phyloP scores from a whole-genome alignment of 2,888 invertebrate species.

The Sphaerophoria rueppellii region DNA sequence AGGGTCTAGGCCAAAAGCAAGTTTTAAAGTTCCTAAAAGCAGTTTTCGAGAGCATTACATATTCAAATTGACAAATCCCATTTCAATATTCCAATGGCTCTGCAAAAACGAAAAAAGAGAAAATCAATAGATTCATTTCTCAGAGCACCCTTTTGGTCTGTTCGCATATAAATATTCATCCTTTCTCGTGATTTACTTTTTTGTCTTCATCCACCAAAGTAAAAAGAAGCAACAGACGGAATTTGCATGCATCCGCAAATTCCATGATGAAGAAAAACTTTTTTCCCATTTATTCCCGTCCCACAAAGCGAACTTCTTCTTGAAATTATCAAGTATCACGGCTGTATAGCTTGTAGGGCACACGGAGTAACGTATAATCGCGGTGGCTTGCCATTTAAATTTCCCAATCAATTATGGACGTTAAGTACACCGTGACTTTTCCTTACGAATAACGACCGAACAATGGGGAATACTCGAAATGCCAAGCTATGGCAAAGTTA shows the following conservation, averaged over 20 bases:
- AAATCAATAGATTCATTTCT: slow-evolving; percentile 23
- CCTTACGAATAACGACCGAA: slow-evolving; percentile 46
- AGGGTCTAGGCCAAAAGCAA: no score
- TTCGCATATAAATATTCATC: slow-evolving; percentile 5
- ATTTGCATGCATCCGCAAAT: background rate
- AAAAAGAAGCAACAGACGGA: background rate
- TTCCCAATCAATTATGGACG: slow-evolving; percentile 66
- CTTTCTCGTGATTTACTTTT: slow-evolving; percentile 13
- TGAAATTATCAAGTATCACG: slow-evolving; percentile 11
- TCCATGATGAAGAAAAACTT: slow-evolving; percentile 1
- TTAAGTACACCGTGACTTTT: slow-evolving; percentile 55
- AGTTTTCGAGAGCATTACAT: no score
- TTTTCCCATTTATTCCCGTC: background rate
- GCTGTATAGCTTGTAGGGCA: no score
- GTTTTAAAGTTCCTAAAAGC: no score
- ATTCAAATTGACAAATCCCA: no score
- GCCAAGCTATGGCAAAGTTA: slow-evolving; percentile 20
- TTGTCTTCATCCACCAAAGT: background rate
- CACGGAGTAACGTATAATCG: slow-evolving; percentile 12
- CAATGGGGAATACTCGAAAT: slow-evolving; percentile 39
- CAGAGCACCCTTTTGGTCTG: slow-evolving; percentile 2
- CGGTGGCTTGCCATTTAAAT: slow-evolving; percentile 54
- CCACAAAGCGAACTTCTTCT: background rate
- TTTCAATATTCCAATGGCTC: background rate
- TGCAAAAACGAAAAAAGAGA: background rate